Evolutionary conservation across 1,140 invertebrate genomes (phyloP), one percentile per base, ranked within the genome.

Genomic region (Cotesia chilonis): DNA sequence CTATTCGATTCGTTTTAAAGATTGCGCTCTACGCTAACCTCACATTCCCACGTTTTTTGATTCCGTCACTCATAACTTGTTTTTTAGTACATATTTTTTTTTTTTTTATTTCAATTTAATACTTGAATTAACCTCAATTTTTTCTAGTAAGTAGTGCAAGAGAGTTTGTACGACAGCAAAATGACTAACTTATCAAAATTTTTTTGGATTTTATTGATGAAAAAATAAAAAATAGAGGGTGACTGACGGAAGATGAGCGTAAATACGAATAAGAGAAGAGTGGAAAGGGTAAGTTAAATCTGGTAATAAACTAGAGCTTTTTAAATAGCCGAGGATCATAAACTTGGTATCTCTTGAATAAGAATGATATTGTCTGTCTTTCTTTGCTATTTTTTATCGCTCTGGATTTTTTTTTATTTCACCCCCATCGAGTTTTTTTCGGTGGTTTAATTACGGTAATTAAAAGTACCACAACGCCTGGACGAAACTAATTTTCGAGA

Each of bases 371-470:
- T 80, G 70, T 74, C 79, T 76, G 74, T 80, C 81, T 80, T 82
- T 80, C 81, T 80, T 82, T 76, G 74, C 73, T 65, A 63, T 73
- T 64, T 68, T 69, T 14, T 59, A 54, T 14, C 55, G 20, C 35
- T 17, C 51, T 41, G 52, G 47, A 41, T 66, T 74, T 74, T 65
- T 41, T 67, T 66, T 74, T 63, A 66, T 70, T 41, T 67, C 63
- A 38, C n/a, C 14, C 52, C 35, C 6, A 36, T 65, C 52, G 9
- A 68, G 72, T 52, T 75, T 71, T 37, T 59, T 70, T 70, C 71
- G 66, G 68, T 75, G 73, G 77, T 83, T 83, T 83, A 83, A 82
- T 79, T 81, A 75, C 74, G 76, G 81, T 81, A 83, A 83, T 83
- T 83, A 83, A 82, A 83, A 80, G 75, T 64, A 64, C 72, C 61